Base-by-base conservation (phyloP, 2,888 invertebrate species). In the Thera britannica region DNA sequence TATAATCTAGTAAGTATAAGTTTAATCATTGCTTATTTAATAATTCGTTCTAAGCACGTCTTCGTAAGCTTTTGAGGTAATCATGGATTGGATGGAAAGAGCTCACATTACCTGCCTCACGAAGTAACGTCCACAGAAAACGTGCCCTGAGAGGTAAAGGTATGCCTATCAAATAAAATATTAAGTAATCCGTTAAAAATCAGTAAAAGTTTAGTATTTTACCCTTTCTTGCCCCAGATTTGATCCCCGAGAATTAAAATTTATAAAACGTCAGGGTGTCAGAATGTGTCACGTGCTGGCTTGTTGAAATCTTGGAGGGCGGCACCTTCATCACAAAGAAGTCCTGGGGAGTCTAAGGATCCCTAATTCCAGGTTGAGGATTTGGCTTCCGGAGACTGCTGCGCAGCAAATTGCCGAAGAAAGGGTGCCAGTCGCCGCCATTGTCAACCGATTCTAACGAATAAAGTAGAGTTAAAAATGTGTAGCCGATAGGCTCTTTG, bases 381-480 rank as follows among this genome's bases (percentile, higher is more conserved):
- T 74, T 79, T 80, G 69, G 88, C 91, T 89, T 93, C 93, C 93
- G 93, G 88, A 78, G 85, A 90, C 90, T 80, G 92, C 93, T 93
- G 93, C 76, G 91, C 81, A 66, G 74, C 85, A 92, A 93, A 93
- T 93, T 92, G 93, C 78, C 76, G 85, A 93, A 93, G 93, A 93
- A 93, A 93, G 93, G 92, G 92, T 90, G 81, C 87, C 62, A 58
- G 68, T 41, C 58, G 65, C 68, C 68, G 36, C 44, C 83, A 87
- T 93, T 93, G 93, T 93, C 85, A 92, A 92, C 92, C 93, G 93
- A 92, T 93, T 92, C 83, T 85, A 86, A 86, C 86, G 90, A 83
- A 92, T 87, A 93, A 92, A 91, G 90, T 86, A 88, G 79, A 84
- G 87, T 89, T 90, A 88, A 86, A 86, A 89, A 88, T 84, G 83